phyloP scores from a whole-genome alignment of 2,113 vertebrate species.

The Dromiciops gliroides region DNA sequence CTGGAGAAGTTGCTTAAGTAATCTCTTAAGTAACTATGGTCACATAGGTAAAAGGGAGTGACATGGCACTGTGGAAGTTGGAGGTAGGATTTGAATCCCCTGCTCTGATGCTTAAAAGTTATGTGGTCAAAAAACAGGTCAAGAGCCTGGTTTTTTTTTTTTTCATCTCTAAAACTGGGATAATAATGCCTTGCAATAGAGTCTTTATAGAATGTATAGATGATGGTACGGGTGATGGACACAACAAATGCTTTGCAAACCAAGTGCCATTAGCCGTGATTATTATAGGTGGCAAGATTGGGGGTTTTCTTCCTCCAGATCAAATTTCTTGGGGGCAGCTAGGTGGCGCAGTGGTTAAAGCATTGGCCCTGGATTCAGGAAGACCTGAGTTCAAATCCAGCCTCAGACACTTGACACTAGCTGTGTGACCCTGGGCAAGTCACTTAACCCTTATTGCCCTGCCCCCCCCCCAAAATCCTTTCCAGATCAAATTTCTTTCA shows the following conservation, averaged over 20 bases:
- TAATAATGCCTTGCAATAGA: background rate
- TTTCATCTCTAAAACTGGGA: background rate
- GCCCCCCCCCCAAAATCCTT: too few relatives aligned
- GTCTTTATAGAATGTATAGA: background rate
- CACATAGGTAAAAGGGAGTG: background rate
- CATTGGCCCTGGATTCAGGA: too few relatives aligned
- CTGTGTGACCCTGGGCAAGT: too few relatives aligned
- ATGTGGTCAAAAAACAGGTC: too few relatives aligned
- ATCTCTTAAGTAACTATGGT: background rate
- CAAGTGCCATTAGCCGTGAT: background rate
- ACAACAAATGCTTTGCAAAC: background rate
- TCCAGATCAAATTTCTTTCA: too few relatives aligned
- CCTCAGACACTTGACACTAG: too few relatives aligned
- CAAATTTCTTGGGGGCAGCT: too few relatives aligned
- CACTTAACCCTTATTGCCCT: too few relatives aligned
- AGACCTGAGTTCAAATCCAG: too few relatives aligned
- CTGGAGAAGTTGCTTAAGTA: background rate
- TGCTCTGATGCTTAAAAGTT: background rate
- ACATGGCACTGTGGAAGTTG: background rate
- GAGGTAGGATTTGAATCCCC: background rate
- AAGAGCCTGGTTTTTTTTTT: too few relatives aligned
- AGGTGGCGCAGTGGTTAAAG: too few relatives aligned
- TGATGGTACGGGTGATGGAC: background rate
- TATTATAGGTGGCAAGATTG: background rate
- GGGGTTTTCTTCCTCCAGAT: background rate